Conservation (phyloP, 2,797 vertebrate genomes). For the Semaprochilodus insignis region DNA sequence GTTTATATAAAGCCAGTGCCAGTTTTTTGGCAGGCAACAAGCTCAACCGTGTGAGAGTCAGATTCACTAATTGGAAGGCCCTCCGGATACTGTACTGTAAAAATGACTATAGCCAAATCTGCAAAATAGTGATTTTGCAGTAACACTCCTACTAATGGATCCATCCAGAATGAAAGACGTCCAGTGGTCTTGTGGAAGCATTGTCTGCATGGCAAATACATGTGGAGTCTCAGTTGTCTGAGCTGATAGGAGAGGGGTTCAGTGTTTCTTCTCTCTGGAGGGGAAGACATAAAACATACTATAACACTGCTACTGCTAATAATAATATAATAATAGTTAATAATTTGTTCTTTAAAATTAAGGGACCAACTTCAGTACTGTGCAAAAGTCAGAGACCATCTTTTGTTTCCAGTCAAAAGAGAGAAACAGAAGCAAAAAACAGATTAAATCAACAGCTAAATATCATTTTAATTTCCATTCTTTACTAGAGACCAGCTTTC, state of each 20-base stretch:
- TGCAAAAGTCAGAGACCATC: too few relatives aligned
- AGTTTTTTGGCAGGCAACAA: not conserved
- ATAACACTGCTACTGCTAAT: not conserved
- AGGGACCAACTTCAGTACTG: too few relatives aligned
- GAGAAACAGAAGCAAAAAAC: too few relatives aligned
- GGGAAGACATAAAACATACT: slow-evolving; percentile 7
- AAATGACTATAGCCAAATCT: too few relatives aligned
- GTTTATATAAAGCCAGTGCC: not conserved
- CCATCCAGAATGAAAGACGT: not conserved
- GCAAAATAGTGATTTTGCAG: not conserved
- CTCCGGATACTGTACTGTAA: too few relatives aligned
- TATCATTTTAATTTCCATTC: too few relatives aligned
- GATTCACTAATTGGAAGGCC: too few relatives aligned
- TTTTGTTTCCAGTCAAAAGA: too few relatives aligned
- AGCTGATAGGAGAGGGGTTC: slow-evolving; percentile 44
- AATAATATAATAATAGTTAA: too few relatives aligned
- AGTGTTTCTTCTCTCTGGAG: slow-evolving; percentile 75
- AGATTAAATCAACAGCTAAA: too few relatives aligned
- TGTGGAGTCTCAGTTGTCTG: slow-evolving; percentile 57
- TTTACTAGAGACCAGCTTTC: too few relatives aligned
- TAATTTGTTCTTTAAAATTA: too few relatives aligned
- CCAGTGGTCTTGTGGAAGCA: not conserved
- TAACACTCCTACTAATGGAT: not conserved
- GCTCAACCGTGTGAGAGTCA: not conserved
- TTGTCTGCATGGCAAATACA: slow-evolving; percentile 4